phyloP scores from a whole-genome alignment of 2,113 vertebrate genomes.

The Crypturellus undulatus region DNA sequence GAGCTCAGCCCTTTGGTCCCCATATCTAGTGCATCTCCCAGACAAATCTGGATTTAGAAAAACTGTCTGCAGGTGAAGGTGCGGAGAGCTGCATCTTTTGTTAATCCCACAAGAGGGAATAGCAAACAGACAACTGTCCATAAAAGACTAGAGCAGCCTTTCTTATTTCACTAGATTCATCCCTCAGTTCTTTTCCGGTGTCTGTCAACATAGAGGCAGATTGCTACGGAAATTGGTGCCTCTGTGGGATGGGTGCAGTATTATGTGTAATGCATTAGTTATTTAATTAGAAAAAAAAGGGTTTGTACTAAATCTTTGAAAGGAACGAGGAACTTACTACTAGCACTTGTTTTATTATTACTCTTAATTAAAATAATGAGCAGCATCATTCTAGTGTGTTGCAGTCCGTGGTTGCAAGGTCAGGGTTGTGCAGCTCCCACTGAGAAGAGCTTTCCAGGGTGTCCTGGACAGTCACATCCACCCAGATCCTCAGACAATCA shows the following conservation, averaged over 20 bases:
- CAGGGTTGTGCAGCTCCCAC: neutral
- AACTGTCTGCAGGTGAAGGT: neutral
- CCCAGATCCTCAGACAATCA: neutral
- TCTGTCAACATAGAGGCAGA: neutral
- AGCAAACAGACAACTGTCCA: accelerated
- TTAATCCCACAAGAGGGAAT: neutral
- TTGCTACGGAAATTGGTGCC: neutral
- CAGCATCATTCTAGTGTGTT: neutral
- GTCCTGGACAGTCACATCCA: accelerated
- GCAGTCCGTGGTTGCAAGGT: neutral
- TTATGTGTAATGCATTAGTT: neutral
- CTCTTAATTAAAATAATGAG: slow-evolving; percentile 26
- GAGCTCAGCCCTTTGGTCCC: neutral
- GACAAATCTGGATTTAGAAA: neutral
- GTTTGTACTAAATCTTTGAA: neutral
- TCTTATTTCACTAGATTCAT: accelerated
- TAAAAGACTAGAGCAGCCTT: accelerated
- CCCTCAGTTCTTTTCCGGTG: neutral
- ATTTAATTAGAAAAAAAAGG: slow-evolving; percentile 10
- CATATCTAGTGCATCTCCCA: neutral
- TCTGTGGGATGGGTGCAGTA: neutral
- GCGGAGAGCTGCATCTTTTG: neutral
- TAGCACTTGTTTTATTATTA: neutral
- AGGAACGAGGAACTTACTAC: neutral
- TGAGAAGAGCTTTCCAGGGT: accelerated